Percentiles rank a stretch among this genome's conserved stretches.
phyloP scores from a whole-genome alignment of 2,113 vertebrate species.

The Melanostigma gelatinosum region DNA sequence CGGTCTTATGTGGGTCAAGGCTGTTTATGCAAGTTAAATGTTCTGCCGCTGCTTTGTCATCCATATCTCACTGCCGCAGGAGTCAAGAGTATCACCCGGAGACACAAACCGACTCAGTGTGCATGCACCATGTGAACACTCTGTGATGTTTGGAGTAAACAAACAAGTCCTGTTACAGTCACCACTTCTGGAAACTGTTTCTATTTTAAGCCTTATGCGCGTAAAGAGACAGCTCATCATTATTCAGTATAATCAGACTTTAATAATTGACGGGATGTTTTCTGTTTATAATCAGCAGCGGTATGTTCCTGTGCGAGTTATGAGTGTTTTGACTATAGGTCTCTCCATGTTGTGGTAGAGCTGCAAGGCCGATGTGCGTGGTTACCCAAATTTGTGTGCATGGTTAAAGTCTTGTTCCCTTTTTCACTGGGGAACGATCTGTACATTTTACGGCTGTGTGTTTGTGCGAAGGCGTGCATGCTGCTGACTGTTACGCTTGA shows the following conservation, averaged over 20 bases:
- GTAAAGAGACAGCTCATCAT: background rate
- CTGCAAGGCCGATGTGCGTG: slow-evolving; percentile 13
- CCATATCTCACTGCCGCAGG: slow-evolving; percentile 35
- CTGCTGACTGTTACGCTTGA: slow-evolving; percentile 33
- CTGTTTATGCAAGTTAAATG: slow-evolving; percentile 50
- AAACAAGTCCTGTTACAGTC: background rate
- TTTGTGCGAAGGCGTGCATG: slow-evolving; percentile 32
- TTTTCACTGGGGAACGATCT: slow-evolving; percentile 34
- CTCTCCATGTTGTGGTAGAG: background rate
- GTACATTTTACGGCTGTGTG: slow-evolving; percentile 50
- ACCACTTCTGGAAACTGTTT: slow-evolving; percentile 5
- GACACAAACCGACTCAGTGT: slow-evolving; percentile 4
- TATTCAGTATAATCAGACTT: background rate
- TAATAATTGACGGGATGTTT: background rate
- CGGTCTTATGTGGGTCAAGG: slow-evolving; percentile 66
- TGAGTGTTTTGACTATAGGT: slow-evolving; percentile 14
- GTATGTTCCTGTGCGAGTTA: background rate
- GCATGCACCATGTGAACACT: background rate
- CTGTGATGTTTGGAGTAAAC: slow-evolving; percentile 29
- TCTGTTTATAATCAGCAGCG: background rate
- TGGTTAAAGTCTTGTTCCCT: slow-evolving; percentile 19
- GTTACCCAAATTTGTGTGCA: background rate
- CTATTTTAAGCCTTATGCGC: background rate
- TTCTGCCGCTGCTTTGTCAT: slow-evolving; percentile 49
- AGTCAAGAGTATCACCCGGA: slow-evolving; percentile 17